Conservation (phyloP, 2,888 invertebrate species). For the Chouioia cunea region DNA sequence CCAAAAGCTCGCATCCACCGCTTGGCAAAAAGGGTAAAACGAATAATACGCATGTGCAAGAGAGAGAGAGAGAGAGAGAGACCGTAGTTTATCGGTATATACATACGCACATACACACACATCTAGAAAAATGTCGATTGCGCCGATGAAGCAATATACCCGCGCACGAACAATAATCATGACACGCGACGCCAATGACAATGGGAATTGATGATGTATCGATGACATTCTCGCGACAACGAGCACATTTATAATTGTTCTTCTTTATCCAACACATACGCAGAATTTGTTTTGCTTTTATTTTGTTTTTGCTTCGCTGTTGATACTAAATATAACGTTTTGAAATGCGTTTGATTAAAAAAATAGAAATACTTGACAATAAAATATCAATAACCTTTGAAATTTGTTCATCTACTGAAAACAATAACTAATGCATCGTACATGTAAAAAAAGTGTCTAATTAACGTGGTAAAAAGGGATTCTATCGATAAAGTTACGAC, state of each 20-base stretch:
- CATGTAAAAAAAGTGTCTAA: too few species aligned
- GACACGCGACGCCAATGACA: constrained; percentile 67
- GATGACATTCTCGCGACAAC: constrained; percentile 56
- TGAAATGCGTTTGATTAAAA: too few species aligned
- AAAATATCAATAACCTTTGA: too few species aligned
- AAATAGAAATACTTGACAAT: too few species aligned
- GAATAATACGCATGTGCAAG: not conserved
- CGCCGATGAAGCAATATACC: constrained; percentile 49
- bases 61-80: constrained; percentile 1
- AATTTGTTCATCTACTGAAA: too few species aligned
- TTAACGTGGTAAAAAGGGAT: too few species aligned
- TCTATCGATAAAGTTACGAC: constrained; percentile 26
- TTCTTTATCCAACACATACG: constrained; percentile 61
- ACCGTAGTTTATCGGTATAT: constrained; percentile 26
- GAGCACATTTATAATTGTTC: constrained; percentile 64
- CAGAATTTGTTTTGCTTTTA: too few species aligned
- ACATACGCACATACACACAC: not conserved
- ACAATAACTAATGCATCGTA: too few species aligned
- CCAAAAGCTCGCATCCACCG: constrained; percentile 6
- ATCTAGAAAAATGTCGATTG: constrained; percentile 33
- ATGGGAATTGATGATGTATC: constrained; percentile 68
- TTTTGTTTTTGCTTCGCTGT: too few species aligned
- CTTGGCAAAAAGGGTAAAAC: not conserved
- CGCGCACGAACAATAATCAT: constrained; percentile 66
- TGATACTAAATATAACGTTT: too few species aligned